Conservation (phyloP, 2,888 invertebrate genomes). For the Hirtodrosophila cameraria region DNA sequence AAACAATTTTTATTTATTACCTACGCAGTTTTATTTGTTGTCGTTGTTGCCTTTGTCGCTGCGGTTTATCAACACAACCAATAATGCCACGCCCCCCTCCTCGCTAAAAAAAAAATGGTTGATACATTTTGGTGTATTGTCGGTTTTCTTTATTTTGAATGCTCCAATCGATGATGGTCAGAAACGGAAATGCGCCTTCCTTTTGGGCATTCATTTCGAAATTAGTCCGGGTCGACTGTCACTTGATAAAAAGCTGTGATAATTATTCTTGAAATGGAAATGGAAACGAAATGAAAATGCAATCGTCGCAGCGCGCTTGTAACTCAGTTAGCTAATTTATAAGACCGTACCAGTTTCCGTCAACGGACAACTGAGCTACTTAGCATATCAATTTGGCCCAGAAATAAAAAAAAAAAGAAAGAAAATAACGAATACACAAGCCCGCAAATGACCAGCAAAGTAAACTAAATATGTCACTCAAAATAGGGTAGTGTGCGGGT, state of each 20-base stretch:
- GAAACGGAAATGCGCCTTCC: constrained; percentile 52
- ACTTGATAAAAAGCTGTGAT: constrained; percentile 72
- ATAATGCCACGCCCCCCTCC: constrained; percentile 32
- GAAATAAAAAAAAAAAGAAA: constrained; percentile 12
- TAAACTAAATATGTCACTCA: constrained; percentile 43
- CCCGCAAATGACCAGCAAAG: constrained; percentile 34
- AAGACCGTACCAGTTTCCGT: constrained; percentile 9
- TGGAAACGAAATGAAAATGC: constrained; percentile 24
- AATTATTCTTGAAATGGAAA: constrained; percentile 61
- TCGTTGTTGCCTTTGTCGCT: constrained; percentile 53
- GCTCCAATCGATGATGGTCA: constrained; percentile 38
- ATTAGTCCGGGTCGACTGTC: constrained; percentile 59
- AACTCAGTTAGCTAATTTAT: constrained; percentile 61
- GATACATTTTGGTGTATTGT: constrained; percentile 15
- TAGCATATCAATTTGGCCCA: constrained; percentile 69
- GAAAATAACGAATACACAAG: constrained; percentile 27
- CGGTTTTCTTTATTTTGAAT: constrained; percentile 5
- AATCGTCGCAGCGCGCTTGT: constrained; percentile 8
- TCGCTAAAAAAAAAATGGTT: neutral
- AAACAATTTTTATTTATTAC: constrained; percentile 77
- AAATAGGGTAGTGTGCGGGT: neutral
- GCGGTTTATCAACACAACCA: constrained; percentile 43
- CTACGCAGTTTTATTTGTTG: constrained; percentile 57
- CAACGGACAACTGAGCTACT: constrained; percentile 48
- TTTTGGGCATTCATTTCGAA: constrained; percentile 45